A percentile compares a stretch with the other conserved stretches of the same genome.
These are phyloP conservation scores for Oreochromis aureus DNA, from an alignment of 2,113 vertebrate species.

Conservation along the genomic window DNA sequence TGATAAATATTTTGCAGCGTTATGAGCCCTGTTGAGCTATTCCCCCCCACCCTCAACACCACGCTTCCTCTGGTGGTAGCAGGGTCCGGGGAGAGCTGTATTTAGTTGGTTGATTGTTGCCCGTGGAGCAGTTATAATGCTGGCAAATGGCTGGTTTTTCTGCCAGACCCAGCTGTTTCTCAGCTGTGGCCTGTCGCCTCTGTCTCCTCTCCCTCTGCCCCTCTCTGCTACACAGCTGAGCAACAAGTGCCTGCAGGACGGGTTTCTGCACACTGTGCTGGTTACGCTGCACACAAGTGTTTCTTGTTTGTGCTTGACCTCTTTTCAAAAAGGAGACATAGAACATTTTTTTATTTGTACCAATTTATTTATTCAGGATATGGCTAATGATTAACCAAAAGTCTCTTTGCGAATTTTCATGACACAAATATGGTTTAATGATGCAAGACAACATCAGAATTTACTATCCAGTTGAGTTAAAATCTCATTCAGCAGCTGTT, in stretches of 20 bases:
- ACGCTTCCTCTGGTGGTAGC: neutral
- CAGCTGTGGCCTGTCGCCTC: constrained; percentile 21
- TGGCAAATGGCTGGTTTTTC: constrained; percentile 24
- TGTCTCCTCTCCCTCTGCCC: neutral
- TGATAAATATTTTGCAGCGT: neutral
- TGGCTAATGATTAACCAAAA: neutral
- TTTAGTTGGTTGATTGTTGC: constrained; percentile 26
- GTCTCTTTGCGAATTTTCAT: neutral
- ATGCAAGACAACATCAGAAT: neutral
- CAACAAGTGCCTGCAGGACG: constrained; percentile 23
- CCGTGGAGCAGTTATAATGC: constrained; percentile 20
- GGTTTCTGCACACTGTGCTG: neutral
- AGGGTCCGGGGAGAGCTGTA: neutral
- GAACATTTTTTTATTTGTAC: neutral
- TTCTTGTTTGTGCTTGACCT: neutral
- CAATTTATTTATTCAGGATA: neutral
- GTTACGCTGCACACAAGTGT: neutral
- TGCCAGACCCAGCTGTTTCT: constrained; percentile 40
- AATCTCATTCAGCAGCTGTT: neutral
- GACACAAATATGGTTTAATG: neutral
- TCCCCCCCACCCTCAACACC: neutral
- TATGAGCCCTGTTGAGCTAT: neutral
- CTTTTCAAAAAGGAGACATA: neutral
- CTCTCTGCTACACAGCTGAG: neutral
- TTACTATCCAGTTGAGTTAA: neutral